Conservation (phyloP, 1,140 invertebrate genomes). For the Mycetomoellerius zeteki region DNA sequence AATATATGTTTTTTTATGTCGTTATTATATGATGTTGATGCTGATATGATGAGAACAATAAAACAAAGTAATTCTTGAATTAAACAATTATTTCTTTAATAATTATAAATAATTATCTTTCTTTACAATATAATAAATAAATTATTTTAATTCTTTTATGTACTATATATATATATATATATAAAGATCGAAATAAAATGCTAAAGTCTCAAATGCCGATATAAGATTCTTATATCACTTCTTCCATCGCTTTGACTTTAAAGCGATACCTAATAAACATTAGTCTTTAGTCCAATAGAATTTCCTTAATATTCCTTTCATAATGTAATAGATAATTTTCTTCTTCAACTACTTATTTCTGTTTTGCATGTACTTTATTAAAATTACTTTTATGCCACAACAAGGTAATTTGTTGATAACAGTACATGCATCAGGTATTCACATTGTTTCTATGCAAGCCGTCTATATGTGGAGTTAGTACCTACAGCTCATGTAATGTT, state of each 20-base stretch:
- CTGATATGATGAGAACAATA: background rate
- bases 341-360: background rate
- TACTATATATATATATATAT: no score
- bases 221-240: background rate
- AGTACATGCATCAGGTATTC: no score
- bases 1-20: background rate
- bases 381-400: conserved; percentile 10
- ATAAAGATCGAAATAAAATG: background rate
- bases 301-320: background rate
- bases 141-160: background rate
- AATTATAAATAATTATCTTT: background rate
- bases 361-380: background rate
- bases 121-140: background rate
- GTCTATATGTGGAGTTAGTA: background rate
- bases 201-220: background rate
- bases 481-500: background rate
- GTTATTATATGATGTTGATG: background rate
- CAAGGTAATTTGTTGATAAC: background rate
- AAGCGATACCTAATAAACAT: background rate
- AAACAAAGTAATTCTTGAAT: background rate
- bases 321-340: background rate
- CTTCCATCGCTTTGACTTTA: no score
- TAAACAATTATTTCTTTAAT: background rate
- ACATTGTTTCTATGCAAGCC: background rate
- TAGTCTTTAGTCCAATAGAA: background rate